phyloP scores from a whole-genome alignment of 2,797 vertebrate genomes.

The Cygnus olor region DNA sequence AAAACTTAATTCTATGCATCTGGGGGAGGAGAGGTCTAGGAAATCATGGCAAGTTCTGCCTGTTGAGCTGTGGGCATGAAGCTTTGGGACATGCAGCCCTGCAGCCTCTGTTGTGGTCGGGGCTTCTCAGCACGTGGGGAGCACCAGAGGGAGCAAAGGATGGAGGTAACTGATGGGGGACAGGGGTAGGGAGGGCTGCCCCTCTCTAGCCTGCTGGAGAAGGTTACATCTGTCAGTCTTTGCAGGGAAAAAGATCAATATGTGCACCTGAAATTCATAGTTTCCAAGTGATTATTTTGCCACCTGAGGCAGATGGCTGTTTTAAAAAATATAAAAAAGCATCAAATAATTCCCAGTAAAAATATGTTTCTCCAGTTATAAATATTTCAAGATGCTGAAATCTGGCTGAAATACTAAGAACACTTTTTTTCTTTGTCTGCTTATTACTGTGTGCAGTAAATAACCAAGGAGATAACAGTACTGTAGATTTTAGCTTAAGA shows the following conservation, averaged over 20 bases:
- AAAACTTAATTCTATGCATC: background rate
- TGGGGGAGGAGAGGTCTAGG: background rate
- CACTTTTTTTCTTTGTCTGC: background rate
- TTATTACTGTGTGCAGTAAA: background rate
- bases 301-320: background rate
- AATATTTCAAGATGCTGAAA: background rate
- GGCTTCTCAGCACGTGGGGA: no score
- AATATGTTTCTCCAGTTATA: background rate
- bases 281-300: background rate
- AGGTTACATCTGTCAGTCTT: no score
- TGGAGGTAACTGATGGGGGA: no score
- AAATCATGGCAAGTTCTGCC: background rate
- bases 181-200: no score
- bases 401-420: background rate
- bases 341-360: background rate
- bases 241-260: background rate
- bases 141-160: no score
- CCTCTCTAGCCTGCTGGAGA: no score
- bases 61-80: background rate
- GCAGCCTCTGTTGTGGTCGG: no score
- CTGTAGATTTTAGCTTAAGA: background rate
- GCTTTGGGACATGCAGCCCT: background rate
- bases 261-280: background rate
- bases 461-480: background rate
- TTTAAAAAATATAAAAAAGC: background rate